Evolutionary conservation across 1,140 invertebrate species (phyloP), one percentile per base, ranked within the genome.

Genomic region (Acarapis woodi): DNA sequence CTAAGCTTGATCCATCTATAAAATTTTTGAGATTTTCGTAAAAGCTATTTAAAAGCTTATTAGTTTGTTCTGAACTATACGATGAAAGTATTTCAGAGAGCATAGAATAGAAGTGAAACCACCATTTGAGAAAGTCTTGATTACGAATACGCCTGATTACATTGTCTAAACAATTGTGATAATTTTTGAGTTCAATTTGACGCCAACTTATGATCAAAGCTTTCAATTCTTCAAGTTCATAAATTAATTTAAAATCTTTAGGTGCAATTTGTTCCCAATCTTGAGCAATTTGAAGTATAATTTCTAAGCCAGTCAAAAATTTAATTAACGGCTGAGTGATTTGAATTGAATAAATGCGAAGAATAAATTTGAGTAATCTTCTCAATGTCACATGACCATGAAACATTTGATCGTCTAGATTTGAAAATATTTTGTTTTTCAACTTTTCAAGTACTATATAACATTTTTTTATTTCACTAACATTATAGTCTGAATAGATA

Each of bases 211-310:
- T 69, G 30, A 96, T 75, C 45, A 78, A 66, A 38, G 71, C 59
- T 2, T 72, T 75, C 1, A 96, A 55, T 29, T 62, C 57, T 15
- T 65, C 52, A 8, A 76, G 62, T 39, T 76, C 59, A 0, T 67
- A 60, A 0, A 64, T 59, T 48, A 99, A 53, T 40, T 75, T 80
- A 23, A 93, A 78, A 3, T 69, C 70, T 43, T 63, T 68, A 46
- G 82, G 76, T 0, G 85, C 82, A 49, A 79, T 74, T 46, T 70
- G 67, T 53, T 93, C 79, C 87, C 85, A 94, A 44, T 83, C 70
- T 43, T 62, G 55, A 34, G 56, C 46, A 43, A 82, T 77, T 14
- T 68, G 65, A 3, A 88, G 55, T 1, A 96, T 53, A 20, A 90
- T 53, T 54, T 96, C 88, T 18, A 94, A 56, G 5, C 85, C 85